These are phyloP conservation scores for Nemotelus pantherinus DNA, from an alignment of 2,888 invertebrate genomes.

Conservation along the genomic window DNA sequence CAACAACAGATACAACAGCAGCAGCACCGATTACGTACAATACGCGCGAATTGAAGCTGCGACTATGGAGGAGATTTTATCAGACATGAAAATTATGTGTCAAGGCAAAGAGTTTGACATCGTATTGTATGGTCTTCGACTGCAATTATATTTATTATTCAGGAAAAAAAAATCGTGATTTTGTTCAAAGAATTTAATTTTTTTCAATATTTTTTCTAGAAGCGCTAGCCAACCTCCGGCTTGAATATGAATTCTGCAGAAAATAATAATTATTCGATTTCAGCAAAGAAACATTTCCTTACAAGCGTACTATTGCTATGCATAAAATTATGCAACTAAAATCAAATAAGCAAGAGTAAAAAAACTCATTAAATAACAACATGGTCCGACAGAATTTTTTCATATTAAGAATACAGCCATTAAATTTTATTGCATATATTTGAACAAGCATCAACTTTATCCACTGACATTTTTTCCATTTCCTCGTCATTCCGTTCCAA, in stretches of 20 bases:
- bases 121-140: neutral
- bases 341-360: too few species aligned
- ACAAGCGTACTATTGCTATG: too few species aligned
- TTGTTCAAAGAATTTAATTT: neutral
- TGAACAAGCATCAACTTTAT: too few species aligned
- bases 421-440: too few species aligned
- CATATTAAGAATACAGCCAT: too few species aligned
- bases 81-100: conserved; percentile 44
- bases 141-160: neutral
- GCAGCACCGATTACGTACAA: neutral
- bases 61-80: neutral
- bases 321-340: too few species aligned
- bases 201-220: neutral
- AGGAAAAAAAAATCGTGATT: conserved; percentile 1
- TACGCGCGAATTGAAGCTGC: neutral
- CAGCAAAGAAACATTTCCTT: neutral
- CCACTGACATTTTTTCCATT: too few species aligned
- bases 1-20: neutral
- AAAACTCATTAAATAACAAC: too few species aligned
- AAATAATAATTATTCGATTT: neutral
- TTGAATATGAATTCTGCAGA: neutral
- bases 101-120: conserved; percentile 26
- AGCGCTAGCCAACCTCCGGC: too few species aligned
- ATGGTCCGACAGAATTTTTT: too few species aligned
- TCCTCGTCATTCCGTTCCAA: too few species aligned